A percentile compares a stretch with the other conserved stretches of the same genome.
These are phyloP conservation scores for Pteropus rufus DNA, from an alignment of 2,797 vertebrate species.

Conservation along the genomic window DNA sequence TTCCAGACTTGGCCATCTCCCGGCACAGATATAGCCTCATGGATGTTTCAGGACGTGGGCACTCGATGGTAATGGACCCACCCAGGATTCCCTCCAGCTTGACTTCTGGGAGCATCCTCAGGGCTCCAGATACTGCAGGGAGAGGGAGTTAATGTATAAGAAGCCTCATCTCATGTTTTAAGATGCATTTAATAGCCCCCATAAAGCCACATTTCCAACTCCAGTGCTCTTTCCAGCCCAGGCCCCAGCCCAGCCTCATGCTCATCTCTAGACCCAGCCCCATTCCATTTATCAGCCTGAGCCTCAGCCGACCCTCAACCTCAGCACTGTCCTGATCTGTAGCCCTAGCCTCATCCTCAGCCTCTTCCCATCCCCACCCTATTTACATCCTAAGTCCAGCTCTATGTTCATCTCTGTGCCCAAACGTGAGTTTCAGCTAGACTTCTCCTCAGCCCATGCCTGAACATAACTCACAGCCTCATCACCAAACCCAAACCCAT, in stretches of 20 bases:
- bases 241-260: too few relatives aligned
- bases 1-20: accelerated
- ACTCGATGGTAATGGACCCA: constrained; percentile 35
- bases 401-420: background rate
- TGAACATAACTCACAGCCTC: background rate
- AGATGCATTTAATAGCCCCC: too few relatives aligned
- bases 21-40: constrained; percentile 61
- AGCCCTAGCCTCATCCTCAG: background rate
- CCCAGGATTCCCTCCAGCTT: constrained; percentile 49
- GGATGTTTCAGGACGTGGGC: background rate
- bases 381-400: background rate
- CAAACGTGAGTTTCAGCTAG: background rate
- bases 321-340: background rate
- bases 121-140: constrained; percentile 36
- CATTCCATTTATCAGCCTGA: background rate
- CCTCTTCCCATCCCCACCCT: background rate
- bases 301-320: background rate
- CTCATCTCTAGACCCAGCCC: background rate
- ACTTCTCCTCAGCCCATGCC: background rate
- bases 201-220: background rate
- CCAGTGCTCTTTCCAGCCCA: background rate
- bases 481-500: background rate
- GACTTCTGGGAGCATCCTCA: constrained; percentile 35
- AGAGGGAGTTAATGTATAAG: background rate
- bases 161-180: background rate